A percentile compares a stretch with the other conserved stretches of the same genome.
Conservation (phyloP, 2,888 invertebrate genomes). For the Pemphredon lugubris region DNA sequence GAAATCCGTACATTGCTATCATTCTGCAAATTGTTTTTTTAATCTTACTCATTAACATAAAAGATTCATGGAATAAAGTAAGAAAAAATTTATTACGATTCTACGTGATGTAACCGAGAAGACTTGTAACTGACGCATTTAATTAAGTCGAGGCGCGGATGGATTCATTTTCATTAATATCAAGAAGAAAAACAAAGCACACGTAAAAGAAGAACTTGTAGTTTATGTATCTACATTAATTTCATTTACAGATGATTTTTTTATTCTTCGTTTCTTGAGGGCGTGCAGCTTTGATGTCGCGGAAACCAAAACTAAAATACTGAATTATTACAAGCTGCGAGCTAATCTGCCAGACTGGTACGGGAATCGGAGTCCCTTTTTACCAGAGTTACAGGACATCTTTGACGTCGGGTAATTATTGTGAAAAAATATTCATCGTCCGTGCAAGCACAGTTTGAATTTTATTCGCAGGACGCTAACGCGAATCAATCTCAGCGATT, state of each 20-base stretch:
- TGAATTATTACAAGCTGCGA: slow-evolving; percentile 84
- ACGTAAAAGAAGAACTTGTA: no score
- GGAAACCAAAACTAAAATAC: slow-evolving; percentile 83
- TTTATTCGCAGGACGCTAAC: background rate
- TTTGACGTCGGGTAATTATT: slow-evolving; percentile 82
- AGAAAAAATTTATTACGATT: background rate
- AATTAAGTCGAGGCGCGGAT: no score
- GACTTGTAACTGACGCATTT: background rate
- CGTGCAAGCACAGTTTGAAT: background rate
- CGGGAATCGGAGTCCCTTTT: slow-evolving; percentile 83
- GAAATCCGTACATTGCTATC: no score
- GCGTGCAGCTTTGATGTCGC: slow-evolving; percentile 85
- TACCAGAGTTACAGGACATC: slow-evolving; percentile 83
- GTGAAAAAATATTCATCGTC: background rate
- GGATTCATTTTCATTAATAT: no score
- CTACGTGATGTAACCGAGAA: background rate
- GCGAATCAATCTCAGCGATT: background rate
- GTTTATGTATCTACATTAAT: no score
- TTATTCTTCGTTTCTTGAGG: slow-evolving; percentile 83
- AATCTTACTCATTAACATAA: no score
- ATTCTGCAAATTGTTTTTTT: no score
- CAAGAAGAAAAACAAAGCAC: no score
- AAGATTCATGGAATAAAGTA: background rate
- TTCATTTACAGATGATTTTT: slow-evolving; percentile 80
- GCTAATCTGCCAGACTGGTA: slow-evolving; percentile 85